A percentile compares a stretch with the other conserved stretches of the same genome.
phyloP scores from a whole-genome alignment of 2,797 vertebrate species.

The Zenarchopterus dispar region DNA sequence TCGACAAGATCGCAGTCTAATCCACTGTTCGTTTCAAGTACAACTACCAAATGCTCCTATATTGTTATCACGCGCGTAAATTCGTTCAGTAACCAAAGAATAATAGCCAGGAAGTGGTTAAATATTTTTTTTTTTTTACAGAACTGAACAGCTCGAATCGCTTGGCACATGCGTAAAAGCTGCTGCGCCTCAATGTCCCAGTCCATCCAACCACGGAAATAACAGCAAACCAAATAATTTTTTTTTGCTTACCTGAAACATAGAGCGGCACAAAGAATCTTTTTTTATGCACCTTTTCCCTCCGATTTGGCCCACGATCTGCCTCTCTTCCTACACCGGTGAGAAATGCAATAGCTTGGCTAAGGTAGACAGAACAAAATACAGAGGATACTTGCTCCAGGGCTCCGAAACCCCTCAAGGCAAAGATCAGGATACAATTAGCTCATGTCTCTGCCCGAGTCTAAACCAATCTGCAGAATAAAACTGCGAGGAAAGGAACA shows the following conservation, averaged over 20 bases:
- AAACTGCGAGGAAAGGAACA: slow-evolving; percentile 90
- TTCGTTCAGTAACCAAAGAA: slow-evolving; percentile 55
- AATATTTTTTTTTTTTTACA: slow-evolving; percentile 75
- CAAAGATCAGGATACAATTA: slow-evolving; percentile 99
- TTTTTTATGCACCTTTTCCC: slow-evolving; percentile 64
- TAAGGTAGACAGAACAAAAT: slow-evolving; percentile 99
- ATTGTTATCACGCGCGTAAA: slow-evolving; percentile 32
- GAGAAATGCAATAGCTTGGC: slow-evolving; percentile 99
- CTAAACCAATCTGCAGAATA: slow-evolving; percentile 94
- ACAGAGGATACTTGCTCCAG: slow-evolving; percentile 98
- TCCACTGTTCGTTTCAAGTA: slow-evolving; percentile 18
- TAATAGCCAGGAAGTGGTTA: slow-evolving; percentile 84
- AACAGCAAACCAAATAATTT: slow-evolving; percentile 88
- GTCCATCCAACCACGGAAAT: slow-evolving; percentile 88
- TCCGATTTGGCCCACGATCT: slow-evolving; percentile 89
- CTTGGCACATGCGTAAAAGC: slow-evolving; percentile 98
- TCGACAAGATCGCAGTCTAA: slow-evolving; percentile 50
- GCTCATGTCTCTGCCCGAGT: slow-evolving; percentile 97
- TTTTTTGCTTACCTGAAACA: slow-evolving; percentile 93
- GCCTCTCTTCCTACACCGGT: slow-evolving; percentile 93
- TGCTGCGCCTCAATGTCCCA: slow-evolving; percentile 90
- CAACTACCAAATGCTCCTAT: slow-evolving; percentile 8
- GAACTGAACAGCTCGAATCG: slow-evolving; percentile 84
- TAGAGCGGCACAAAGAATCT: slow-evolving; percentile 83
- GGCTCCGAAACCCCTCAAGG: slow-evolving; percentile 98